Evolutionary conservation across 2,113 vertebrate species (phyloP).

Genomic region (Benitochromis conjunctus): DNA sequence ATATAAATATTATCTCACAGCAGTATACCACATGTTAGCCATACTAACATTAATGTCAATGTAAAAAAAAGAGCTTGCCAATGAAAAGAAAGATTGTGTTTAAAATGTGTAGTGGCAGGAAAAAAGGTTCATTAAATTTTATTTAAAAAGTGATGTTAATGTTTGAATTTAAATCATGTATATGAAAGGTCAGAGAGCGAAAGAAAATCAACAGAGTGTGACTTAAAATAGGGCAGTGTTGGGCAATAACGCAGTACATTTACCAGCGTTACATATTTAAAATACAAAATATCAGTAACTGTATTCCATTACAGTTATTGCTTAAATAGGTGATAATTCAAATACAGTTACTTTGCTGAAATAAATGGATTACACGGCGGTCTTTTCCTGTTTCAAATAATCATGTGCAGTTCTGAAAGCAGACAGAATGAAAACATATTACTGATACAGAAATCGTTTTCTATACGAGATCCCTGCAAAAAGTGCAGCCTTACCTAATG

Average conservation of each 20-base stretch:
- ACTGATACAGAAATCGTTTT: not conserved
- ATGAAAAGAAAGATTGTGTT: not conserved
- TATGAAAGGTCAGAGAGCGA: not conserved
- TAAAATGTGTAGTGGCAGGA: not conserved
- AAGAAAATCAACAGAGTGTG: not conserved
- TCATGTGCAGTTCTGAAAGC: no score
- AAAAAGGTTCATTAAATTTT: not conserved
- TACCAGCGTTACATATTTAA: not conserved
- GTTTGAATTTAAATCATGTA: not conserved
- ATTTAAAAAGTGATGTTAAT: not conserved
- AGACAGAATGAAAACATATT: not conserved
- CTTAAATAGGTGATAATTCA: not conserved
- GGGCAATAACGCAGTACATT: not conserved
- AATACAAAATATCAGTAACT: not conserved
- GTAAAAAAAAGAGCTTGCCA: not conserved
- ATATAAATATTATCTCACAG: not conserved
- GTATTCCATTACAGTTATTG: not conserved
- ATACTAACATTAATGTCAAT: not conserved
- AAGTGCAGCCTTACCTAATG: not conserved
- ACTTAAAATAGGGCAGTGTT: not conserved
- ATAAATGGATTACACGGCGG: not conserved
- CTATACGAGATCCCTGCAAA: not conserved
- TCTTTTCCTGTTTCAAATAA: not conserved
- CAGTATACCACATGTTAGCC: not conserved
- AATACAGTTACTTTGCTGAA: not conserved